A percentile compares a stretch with the other conserved stretches of the same genome.
Conservation (phyloP, 23 tunicate genomes). For the Oikopleura dioica region DNA sequence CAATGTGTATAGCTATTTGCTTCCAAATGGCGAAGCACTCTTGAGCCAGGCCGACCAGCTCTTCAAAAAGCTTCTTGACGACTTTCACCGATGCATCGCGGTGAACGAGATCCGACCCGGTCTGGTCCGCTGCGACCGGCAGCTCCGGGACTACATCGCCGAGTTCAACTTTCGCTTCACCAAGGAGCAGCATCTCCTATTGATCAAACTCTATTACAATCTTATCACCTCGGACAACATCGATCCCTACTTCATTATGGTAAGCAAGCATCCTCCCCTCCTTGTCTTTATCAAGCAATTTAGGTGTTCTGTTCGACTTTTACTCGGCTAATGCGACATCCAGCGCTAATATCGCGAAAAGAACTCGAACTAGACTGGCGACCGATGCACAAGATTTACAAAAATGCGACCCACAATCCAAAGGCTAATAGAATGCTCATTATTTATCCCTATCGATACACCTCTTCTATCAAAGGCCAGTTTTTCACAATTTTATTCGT, state of each 20-base stretch:
- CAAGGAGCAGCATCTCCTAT: not conserved
- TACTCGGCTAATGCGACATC: not conserved
- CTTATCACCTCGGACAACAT: not conserved
- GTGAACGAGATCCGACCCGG: slow-evolving; percentile 4
- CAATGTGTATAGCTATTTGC: not conserved
- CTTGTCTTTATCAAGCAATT: no score
- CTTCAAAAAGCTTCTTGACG: not conserved
- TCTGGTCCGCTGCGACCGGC: not conserved
- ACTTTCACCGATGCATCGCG: not conserved
- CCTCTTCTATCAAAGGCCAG: not conserved
- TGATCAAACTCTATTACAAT: not conserved
- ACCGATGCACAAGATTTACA: not conserved
- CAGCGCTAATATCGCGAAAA: not conserved
- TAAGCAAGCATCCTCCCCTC: no score
- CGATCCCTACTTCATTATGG: not conserved
- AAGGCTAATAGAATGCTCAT: not conserved
- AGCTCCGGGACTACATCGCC: not conserved
- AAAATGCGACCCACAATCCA: not conserved
- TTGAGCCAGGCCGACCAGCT: not conserved
- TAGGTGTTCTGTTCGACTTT: slow-evolving; percentile 1
- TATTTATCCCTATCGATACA: not conserved
- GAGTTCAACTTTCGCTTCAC: not conserved
- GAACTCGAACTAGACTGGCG: slow-evolving; percentile 8
- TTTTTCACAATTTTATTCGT: no score
- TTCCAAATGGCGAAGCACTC: not conserved